A percentile compares a stretch with the other conserved stretches of the same genome.
These are phyloP conservation scores for Palaemon carinicauda DNA, from an alignment of 1,140 invertebrate genomes.

Conservation along the genomic window DNA sequence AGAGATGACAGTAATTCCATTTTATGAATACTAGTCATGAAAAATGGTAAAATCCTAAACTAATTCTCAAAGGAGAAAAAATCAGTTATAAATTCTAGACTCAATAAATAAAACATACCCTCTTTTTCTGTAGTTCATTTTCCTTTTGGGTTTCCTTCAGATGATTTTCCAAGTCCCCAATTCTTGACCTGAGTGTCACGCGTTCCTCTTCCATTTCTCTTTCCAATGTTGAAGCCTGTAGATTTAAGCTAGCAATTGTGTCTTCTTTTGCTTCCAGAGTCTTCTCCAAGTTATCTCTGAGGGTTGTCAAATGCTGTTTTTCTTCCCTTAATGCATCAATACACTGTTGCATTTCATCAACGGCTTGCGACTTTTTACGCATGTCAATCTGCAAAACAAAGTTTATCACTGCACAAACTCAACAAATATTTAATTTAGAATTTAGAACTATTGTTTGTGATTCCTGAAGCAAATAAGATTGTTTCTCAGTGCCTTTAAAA, in stretches of 20 bases:
- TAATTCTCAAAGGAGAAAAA: too few relatives aligned
- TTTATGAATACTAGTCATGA: too few relatives aligned
- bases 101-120: too few relatives aligned
- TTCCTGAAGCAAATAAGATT: too few relatives aligned
- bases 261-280: conserved; percentile 12
- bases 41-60: too few relatives aligned
- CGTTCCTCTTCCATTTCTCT: conserved; percentile 46
- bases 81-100: too few relatives aligned
- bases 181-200: conserved; percentile 12
- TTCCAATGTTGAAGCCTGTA: neutral
- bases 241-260: neutral
- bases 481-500: too few relatives aligned
- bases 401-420: neutral
- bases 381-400: conserved; percentile 49
- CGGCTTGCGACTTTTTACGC: conserved; percentile 54
- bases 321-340: conserved; percentile 55
- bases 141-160: conserved; percentile 38
- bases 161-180: conserved; percentile 37
- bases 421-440: neutral
- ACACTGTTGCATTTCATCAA: conserved; percentile 56
- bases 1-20: too few relatives aligned
- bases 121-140: neutral
- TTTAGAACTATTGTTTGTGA: too few relatives aligned
- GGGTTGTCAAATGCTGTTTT: conserved; percentile 27
- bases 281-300: conserved; percentile 33